Evolutionary conservation across 2,888 invertebrate genomes (phyloP), one percentile per base, ranked within the genome.

Genomic region (Blastobasis adustella): DNA sequence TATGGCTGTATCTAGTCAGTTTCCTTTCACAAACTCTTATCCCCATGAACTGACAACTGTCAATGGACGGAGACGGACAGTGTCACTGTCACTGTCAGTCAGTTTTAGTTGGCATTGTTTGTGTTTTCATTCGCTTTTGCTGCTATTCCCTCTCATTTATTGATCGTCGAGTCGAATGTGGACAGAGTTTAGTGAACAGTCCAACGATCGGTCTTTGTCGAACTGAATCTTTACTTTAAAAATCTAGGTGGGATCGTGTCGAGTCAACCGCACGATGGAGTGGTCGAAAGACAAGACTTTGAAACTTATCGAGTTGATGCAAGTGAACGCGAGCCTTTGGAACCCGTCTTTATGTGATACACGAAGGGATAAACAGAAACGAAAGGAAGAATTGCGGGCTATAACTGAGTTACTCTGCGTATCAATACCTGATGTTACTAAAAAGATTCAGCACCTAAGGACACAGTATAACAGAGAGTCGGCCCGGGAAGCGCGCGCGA

Each of bases 401-500:
- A 85, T 88, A 59, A 72, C 87, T 0, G 79, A 79, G 36, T 65
- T 78, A 50, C 70, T 88, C 10, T 76, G 74, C 6, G 76, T 87
- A 55, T 75, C 71, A 60, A 76, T 73, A 37, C 79, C 84, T 5
- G 91, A 91, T 58, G 78, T 88, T 37, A 90, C 91, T 1, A 91
- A 91, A 61, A 91, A 91, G 59, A 90, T 91, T 49, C 91, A 91
- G 57, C 91, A 91, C 54, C 72, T 91, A 43, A 79, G 91, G 5
- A 91, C 91, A 1, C 91, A 91, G 55, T 91, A 91, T 59, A 91
- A 91, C 61, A 83, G 91, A 5, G 91, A 91, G 60, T 88, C 89
- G 5, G 89, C 87, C 45, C 80, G 89, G 43, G 91, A 90, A 79
- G 79, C 86, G 9, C 79, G 90, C 37, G 89, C 85, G 0, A 74